phyloP scores from a whole-genome alignment of 2,113 vertebrate species.

The Lampris incognitus region DNA sequence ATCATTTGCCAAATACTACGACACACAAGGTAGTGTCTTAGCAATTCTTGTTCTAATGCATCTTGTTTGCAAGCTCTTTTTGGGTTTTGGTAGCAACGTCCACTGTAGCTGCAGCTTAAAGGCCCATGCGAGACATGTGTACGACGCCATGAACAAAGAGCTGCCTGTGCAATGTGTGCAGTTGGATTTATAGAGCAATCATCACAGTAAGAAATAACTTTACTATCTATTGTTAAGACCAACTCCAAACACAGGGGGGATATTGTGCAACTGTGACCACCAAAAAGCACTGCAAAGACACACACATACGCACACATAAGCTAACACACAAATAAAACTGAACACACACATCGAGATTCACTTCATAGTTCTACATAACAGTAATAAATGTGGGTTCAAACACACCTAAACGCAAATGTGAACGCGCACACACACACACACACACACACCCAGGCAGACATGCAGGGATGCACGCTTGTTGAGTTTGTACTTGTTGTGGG shows the following conservation, averaged over 20 bases:
- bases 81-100: too few relatives aligned
- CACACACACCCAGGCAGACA: slow-evolving; percentile 7
- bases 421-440: neutral
- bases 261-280: slow-evolving; percentile 73
- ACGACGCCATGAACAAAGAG: slow-evolving; percentile 74
- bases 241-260: slow-evolving; percentile 47
- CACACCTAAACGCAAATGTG: too few relatives aligned
- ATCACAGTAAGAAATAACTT: slow-evolving; percentile 71
- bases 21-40: too few relatives aligned
- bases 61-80: too few relatives aligned
- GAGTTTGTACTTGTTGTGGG: too few relatives aligned
- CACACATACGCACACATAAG: neutral
- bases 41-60: too few relatives aligned
- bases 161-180: slow-evolving; percentile 33
- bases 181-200: slow-evolving; percentile 78
- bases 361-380: neutral
- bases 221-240: slow-evolving; percentile 63
- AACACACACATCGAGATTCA: neutral
- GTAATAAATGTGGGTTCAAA: slow-evolving; percentile 9
- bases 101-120: too few relatives aligned
- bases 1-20: too few relatives aligned
- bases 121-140: neutral
- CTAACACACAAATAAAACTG: slow-evolving; percentile 5
- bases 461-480: neutral
- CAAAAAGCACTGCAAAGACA: slow-evolving; percentile 36